phyloP scores from a whole-genome alignment of 2,888 invertebrate species.

The Pyrrhia umbra region DNA sequence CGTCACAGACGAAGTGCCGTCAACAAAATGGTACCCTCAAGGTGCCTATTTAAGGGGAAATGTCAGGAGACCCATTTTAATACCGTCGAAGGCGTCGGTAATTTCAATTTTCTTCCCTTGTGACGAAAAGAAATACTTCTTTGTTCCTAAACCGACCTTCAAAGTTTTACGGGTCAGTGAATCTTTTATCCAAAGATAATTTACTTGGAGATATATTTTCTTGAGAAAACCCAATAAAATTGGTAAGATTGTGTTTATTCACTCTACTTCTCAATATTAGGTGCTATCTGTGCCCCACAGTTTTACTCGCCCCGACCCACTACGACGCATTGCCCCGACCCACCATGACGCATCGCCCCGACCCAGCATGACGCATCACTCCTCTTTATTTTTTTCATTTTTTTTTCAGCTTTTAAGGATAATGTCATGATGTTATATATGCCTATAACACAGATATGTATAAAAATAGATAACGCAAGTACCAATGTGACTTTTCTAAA shows the following conservation, averaged over 20 bases:
- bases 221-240: slow-evolving; percentile 49
- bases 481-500: too few relatives aligned
- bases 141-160: slow-evolving; percentile 68
- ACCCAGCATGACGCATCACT: too few relatives aligned
- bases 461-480: too few relatives aligned
- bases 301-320: neutral
- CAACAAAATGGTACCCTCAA: slow-evolving; percentile 59
- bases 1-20: slow-evolving; percentile 57
- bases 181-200: slow-evolving; percentile 69
- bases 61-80: slow-evolving; percentile 65
- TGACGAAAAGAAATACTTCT: slow-evolving; percentile 64
- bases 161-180: slow-evolving; percentile 64
- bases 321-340: too few relatives aligned
- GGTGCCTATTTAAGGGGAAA: slow-evolving; percentile 61
- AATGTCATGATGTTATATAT: too few relatives aligned
- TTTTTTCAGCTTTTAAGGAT: too few relatives aligned
- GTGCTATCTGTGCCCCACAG: neutral
- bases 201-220: slow-evolving; percentile 63
- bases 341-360: too few relatives aligned
- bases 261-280: slow-evolving; percentile 40
- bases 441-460: too few relatives aligned
- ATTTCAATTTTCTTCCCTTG: slow-evolving; percentile 62
- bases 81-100: slow-evolving; percentile 58
- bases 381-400: too few relatives aligned
- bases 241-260: slow-evolving; percentile 62